A percentile compares a stretch with the other conserved stretches of the same genome.
Conservation (phyloP, 2,888 invertebrate species). For the Drosophila borborema region DNA sequence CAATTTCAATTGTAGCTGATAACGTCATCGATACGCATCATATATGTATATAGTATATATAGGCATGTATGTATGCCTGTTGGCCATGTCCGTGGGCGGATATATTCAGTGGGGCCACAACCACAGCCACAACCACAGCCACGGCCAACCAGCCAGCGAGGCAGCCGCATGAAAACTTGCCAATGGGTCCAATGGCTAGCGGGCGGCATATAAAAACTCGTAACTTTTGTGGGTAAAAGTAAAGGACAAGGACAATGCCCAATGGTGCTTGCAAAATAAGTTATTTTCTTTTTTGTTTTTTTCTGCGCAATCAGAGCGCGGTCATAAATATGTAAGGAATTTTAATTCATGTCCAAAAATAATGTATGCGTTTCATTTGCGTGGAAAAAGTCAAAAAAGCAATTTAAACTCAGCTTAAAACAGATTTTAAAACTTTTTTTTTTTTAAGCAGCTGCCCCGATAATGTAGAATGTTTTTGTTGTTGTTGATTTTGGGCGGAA, state of each 20-base stretch:
- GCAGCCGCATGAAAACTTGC: slow-evolving; percentile 55
- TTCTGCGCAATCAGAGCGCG: slow-evolving; percentile 18
- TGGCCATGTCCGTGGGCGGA: slow-evolving; percentile 17
- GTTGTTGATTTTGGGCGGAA: not conserved
- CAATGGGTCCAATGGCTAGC: slow-evolving; percentile 41
- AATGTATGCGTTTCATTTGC: not conserved
- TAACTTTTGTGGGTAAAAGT: slow-evolving; percentile 38
- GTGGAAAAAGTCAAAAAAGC: slow-evolving; percentile 1
- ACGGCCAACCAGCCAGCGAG: slow-evolving; percentile 3
- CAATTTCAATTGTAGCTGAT: slow-evolving; percentile 57
- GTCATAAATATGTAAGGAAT: slow-evolving; percentile 46
- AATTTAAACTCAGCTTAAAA: slow-evolving; percentile 14
- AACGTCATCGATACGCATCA: slow-evolving; percentile 57
- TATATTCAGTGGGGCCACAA: slow-evolving; percentile 22
- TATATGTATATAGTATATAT: not conserved
- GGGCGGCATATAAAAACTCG: slow-evolving; percentile 57
- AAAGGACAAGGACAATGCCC: slow-evolving; percentile 31
- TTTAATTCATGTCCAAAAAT: slow-evolving; percentile 31
- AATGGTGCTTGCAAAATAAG: slow-evolving; percentile 39
- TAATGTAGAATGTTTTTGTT: slow-evolving; percentile 2
- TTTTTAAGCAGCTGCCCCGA: slow-evolving; percentile 4
- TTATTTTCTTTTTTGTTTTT: slow-evolving; percentile 14
- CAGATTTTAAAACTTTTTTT: slow-evolving; percentile 1
- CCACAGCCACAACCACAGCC: not conserved
- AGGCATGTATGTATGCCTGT: not conserved